phyloP scores from a whole-genome alignment of 1,140 invertebrate species.

The Rhagoletis zephyria region DNA sequence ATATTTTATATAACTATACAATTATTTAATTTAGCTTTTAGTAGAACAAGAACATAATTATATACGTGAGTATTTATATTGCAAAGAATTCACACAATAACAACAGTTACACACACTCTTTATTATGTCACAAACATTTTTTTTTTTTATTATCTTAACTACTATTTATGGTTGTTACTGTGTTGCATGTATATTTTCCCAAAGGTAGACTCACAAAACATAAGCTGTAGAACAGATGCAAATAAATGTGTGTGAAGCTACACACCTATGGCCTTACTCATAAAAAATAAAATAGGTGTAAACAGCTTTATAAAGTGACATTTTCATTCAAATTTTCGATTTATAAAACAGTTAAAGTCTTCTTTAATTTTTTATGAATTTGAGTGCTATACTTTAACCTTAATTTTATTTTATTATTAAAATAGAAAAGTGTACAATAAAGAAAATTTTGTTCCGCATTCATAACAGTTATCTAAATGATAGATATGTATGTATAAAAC shows the following conservation, averaged over 20 bases:
- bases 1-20: background rate
- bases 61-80: background rate
- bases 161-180: slow-evolving; percentile 16
- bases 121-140: slow-evolving; percentile 29
- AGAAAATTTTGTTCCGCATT: background rate
- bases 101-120: slow-evolving; percentile 31
- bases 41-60: background rate
- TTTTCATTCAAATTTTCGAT: too few relatives aligned
- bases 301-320: too few relatives aligned
- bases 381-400: background rate
- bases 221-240: background rate
- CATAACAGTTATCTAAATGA: background rate
- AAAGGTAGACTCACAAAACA: slow-evolving; percentile 7
- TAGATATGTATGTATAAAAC: background rate
- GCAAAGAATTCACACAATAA: background rate
- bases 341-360: too few relatives aligned
- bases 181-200: background rate
- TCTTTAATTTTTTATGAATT: too few relatives aligned
- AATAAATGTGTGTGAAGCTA: background rate
- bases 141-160: background rate
- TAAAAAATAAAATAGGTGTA: too few relatives aligned
- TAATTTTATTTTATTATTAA: background rate
- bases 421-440: background rate
- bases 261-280: background rate
- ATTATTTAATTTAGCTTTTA: slow-evolving; percentile 23